Conservation (phyloP, 2,888 invertebrate species). For the Andrena dorsata region DNA sequence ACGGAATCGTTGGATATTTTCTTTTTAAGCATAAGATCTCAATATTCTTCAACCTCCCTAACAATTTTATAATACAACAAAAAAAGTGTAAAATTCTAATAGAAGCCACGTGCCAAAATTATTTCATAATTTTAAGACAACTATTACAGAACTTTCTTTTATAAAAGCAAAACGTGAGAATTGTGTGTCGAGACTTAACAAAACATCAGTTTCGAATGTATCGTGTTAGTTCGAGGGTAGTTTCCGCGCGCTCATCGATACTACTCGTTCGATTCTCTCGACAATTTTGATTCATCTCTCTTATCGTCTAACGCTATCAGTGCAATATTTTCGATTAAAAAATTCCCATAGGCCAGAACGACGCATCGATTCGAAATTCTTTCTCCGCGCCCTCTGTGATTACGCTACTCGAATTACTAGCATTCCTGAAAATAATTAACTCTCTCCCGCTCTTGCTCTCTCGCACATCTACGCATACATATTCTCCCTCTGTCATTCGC, state of each 20-base stretch:
- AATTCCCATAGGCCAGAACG: constrained; percentile 64
- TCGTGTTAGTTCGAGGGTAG: constrained; percentile 10
- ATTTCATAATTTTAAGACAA: no score
- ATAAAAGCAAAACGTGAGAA: no score
- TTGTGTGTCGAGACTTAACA: no score
- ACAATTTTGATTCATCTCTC: constrained; percentile 30
- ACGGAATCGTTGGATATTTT: no score
- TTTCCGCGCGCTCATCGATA: neutral
- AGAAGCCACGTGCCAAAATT: no score
- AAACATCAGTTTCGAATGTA: neutral
- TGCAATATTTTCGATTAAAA: constrained; percentile 35
- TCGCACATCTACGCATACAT: constrained; percentile 48
- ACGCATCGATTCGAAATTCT: constrained; percentile 42
- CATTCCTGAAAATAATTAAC: constrained; percentile 60
- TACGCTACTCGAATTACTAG: constrained; percentile 47
- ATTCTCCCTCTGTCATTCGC: constrained; percentile 48
- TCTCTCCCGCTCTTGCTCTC: constrained; percentile 56
- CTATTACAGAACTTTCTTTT: no score
- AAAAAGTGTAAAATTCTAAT: no score
- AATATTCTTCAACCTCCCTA: no score
- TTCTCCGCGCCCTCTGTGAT: constrained; percentile 51
- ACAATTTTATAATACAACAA: no score
- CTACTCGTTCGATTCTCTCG: neutral
- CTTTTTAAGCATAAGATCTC: no score
- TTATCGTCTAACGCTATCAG: constrained; percentile 25